phyloP scores from a whole-genome alignment of 2,797 vertebrate species.

The Chelon labrosus region DNA sequence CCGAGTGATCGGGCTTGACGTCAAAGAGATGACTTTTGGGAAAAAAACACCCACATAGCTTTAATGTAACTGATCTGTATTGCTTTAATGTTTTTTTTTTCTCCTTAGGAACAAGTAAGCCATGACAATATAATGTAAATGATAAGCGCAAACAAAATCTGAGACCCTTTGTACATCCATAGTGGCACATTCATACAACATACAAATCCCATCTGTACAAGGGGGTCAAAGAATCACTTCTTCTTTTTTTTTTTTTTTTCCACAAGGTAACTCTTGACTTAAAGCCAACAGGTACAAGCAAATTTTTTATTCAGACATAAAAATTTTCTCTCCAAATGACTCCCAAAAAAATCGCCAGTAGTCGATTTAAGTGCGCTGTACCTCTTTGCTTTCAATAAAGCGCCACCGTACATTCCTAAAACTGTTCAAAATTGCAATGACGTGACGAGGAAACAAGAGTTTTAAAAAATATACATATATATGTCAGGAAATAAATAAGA shows the following conservation, averaged over 20 bases:
- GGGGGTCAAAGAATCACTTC: conserved; percentile 66
- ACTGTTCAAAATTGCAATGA: conserved; percentile 38
- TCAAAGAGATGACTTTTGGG: too few relatives aligned
- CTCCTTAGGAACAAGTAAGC: conserved; percentile 90
- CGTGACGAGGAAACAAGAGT: conserved; percentile 39
- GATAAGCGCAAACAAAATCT: conserved; percentile 79
- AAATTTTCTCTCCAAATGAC: conserved; percentile 22
- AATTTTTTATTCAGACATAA: not conserved
- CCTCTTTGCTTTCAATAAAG: conserved; percentile 62
- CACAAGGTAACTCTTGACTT: conserved; percentile 58
- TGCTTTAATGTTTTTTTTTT: conserved; percentile 87
- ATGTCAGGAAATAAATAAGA: conserved; percentile 75
- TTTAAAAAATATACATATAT: conserved; percentile 28
- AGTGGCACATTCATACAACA: conserved; percentile 76
- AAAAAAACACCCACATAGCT: conserved; percentile 38
- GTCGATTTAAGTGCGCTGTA: conserved; percentile 35
- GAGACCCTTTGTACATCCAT: conserved; percentile 84
- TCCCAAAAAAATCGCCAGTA: conserved; percentile 14
- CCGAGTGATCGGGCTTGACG: too few relatives aligned
- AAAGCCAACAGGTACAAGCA: conserved; percentile 70
- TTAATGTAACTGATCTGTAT: conserved; percentile 86
- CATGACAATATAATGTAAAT: conserved; percentile 93
- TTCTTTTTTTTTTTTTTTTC: not conserved
- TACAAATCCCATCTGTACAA: conserved; percentile 73
- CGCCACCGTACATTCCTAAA: conserved; percentile 60